Percentiles rank a stretch among this genome's conserved stretches.
phyloP scores from a whole-genome alignment of 2,797 vertebrate species.

The Scleropages formosus region DNA sequence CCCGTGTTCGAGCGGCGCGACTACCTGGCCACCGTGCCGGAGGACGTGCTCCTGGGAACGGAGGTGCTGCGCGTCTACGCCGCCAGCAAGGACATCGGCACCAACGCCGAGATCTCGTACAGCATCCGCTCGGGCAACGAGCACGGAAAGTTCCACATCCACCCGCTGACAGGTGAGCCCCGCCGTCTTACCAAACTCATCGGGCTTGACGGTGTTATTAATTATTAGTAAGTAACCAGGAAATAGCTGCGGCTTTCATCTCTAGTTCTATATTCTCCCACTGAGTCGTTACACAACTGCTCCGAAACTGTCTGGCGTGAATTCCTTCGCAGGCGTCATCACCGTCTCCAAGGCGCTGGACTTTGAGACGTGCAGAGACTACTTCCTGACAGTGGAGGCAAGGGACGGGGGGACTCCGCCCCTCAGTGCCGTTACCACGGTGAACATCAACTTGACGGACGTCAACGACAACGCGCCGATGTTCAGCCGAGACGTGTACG shows the following conservation, averaged over 20 bases:
- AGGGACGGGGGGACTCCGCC: slow-evolving; percentile 87
- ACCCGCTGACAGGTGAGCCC: slow-evolving; percentile 81
- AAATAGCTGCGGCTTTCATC: neutral
- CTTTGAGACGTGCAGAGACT: slow-evolving; percentile 87
- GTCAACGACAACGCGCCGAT: slow-evolving; percentile 89
- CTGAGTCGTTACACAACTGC: too few species aligned
- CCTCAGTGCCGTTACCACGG: slow-evolving; percentile 82
- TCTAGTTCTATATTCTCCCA: too few species aligned
- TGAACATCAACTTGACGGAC: slow-evolving; percentile 89
- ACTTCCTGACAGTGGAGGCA: slow-evolving; percentile 91
- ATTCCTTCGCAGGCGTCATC: slow-evolving; percentile 73
- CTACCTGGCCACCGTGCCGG: slow-evolving; percentile 83
- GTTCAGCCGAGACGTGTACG: slow-evolving; percentile 84
- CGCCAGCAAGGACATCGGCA: slow-evolving; percentile 94
- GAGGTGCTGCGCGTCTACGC: slow-evolving; percentile 86
- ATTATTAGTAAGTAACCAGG: neutral
- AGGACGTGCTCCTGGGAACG: slow-evolving; percentile 79
- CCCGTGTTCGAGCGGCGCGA: slow-evolving; percentile 93
- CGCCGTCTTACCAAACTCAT: neutral
- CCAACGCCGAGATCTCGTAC: slow-evolving; percentile 93
- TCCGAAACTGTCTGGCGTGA: neutral
- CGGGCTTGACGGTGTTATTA: neutral
- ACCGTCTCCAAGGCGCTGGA: slow-evolving; percentile 80
- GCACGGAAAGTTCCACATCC: slow-evolving; percentile 86
- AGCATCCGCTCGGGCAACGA: slow-evolving; percentile 91